These are phyloP conservation scores for Mimas tiliae DNA, from an alignment of 2,888 invertebrate species.

Conservation along the genomic window DNA sequence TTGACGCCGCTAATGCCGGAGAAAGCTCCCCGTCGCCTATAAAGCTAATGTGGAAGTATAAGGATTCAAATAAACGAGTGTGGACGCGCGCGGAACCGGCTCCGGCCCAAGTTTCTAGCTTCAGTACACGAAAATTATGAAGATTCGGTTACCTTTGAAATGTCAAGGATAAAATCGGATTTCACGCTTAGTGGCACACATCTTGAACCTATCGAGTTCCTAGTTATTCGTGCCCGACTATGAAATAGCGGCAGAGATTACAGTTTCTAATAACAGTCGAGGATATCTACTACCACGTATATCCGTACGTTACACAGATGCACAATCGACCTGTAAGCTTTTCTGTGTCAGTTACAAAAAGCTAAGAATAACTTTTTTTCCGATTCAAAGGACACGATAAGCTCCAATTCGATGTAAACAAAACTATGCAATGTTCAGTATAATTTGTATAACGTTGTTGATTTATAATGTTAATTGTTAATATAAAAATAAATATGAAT, in stretches of 20 bases:
- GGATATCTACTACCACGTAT: neutral
- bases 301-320: too few species aligned
- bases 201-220: neutral
- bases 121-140: neutral
- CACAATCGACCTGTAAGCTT: too few species aligned
- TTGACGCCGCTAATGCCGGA: slow-evolving; percentile 67
- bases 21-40: slow-evolving; percentile 72
- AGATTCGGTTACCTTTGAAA: neutral
- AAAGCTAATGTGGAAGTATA: slow-evolving; percentile 80
- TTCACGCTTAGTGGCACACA: neutral
- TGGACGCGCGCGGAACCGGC: slow-evolving; percentile 36
- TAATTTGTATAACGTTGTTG: neutral
- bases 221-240: neutral
- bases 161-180: neutral
- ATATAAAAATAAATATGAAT: neutral
- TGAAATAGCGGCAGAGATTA: neutral
- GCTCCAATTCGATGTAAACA: too few species aligned
- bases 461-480: neutral
- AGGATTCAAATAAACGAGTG: slow-evolving; percentile 75
- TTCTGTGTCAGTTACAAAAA: too few species aligned
- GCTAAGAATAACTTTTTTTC: too few species aligned
- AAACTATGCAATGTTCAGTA: too few species aligned
- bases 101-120: neutral
- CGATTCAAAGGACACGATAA: too few species aligned
- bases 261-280: neutral